Evolutionary conservation across 1,140 invertebrate species (phyloP).

Genomic region (Liolophura sinensis): DNA sequence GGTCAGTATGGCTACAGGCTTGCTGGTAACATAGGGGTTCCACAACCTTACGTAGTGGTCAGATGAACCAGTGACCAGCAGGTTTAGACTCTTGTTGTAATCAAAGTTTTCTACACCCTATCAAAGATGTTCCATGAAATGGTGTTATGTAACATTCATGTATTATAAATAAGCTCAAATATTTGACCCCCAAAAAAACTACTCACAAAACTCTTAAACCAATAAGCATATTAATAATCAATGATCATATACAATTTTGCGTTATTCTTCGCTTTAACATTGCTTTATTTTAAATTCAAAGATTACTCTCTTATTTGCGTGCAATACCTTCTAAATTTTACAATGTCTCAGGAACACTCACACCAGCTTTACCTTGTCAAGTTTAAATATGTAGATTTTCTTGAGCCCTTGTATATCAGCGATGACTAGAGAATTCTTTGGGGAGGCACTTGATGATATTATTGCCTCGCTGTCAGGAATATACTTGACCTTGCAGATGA

Average conservation of each 20-base stretch:
- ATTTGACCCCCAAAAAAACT: background rate
- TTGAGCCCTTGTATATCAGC: conserved; percentile 47
- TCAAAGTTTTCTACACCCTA: conserved; percentile 56
- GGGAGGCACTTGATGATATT: conserved; percentile 47
- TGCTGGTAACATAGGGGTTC: conserved; percentile 73
- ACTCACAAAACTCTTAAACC: no score
- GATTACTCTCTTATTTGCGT: no score
- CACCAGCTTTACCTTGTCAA: conserved; percentile 47
- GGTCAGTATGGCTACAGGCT: conserved; percentile 65
- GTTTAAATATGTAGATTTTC: conserved; percentile 53
- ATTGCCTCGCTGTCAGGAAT: conserved; percentile 51
- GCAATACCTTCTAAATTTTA: no score
- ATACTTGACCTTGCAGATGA: conserved; percentile 52
- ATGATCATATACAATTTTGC: no score
- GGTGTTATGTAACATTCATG: background rate
- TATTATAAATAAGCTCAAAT: background rate
- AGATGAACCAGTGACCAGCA: conserved; percentile 67
- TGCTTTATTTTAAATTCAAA: no score
- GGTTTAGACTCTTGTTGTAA: conserved; percentile 52
- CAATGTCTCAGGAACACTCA: conserved; percentile 2
- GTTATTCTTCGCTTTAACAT: no score
- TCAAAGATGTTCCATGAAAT: conserved; percentile 3
- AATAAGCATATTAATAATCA: no score
- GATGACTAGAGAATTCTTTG: conserved; percentile 50
- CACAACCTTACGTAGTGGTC: conserved; percentile 74